Conservation (phyloP, 2,888 invertebrate genomes). For the Emesis furor region DNA sequence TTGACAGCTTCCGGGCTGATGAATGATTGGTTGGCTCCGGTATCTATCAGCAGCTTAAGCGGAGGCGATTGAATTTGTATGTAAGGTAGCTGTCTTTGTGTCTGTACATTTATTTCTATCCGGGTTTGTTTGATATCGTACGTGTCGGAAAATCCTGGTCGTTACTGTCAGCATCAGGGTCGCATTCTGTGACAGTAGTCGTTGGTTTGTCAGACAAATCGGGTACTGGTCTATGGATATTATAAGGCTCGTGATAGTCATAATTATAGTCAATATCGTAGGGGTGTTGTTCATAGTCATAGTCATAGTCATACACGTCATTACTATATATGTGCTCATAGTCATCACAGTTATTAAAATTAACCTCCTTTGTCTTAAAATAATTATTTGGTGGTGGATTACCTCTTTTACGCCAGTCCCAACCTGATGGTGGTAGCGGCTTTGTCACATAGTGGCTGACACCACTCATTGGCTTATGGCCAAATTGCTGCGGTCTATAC, state of each 20-base stretch:
- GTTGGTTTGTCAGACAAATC: not conserved
- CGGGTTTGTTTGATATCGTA: slow-evolving; percentile 24
- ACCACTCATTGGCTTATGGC: slow-evolving; percentile 27
- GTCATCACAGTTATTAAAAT: slow-evolving; percentile 61
- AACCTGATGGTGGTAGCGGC: slow-evolving; percentile 25
- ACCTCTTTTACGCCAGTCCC: slow-evolving; percentile 53
- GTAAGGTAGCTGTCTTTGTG: slow-evolving; percentile 55
- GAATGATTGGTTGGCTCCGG: too few relatives aligned
- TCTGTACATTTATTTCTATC: slow-evolving; percentile 62
- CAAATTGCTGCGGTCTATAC: too few relatives aligned
- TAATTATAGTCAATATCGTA: not conserved
- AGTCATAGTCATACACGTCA: slow-evolving; percentile 38
- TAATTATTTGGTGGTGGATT: slow-evolving; percentile 41
- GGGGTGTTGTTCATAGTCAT: slow-evolving; percentile 21
- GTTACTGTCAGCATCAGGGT: not conserved
- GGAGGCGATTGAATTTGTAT: not conserved
- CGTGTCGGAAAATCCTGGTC: slow-evolving; percentile 33
- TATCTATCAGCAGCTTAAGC: too few relatives aligned
- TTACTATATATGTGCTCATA: not conserved
- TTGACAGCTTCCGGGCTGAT: slow-evolving; percentile 31
- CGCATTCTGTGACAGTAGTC: slow-evolving; percentile 2
- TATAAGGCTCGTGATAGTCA: not conserved
- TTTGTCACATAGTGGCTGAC: slow-evolving; percentile 54
- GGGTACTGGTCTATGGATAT: not conserved
- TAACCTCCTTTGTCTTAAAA: slow-evolving; percentile 65